These are phyloP conservation scores for Pachyseris speciosa DNA, from an alignment of 64 coral and sea anemone species.

Conservation along the genomic window DNA sequence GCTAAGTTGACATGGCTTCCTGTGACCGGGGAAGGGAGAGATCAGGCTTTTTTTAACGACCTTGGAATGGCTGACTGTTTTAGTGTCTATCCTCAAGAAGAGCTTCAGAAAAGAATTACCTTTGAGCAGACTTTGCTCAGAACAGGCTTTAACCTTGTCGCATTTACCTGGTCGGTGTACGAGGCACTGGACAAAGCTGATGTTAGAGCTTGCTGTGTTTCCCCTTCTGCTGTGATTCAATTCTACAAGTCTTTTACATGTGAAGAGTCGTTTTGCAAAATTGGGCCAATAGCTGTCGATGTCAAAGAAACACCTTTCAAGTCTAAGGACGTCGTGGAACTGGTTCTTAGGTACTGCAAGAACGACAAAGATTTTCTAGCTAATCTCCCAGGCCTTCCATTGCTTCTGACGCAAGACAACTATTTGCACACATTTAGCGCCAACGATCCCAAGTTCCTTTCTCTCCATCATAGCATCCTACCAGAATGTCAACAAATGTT, in stretches of 20 bases:
- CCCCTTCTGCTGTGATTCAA: constrained; percentile 44
- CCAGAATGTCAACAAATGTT: constrained; percentile 61
- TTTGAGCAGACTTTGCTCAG: constrained; percentile 19
- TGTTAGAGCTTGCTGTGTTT: not conserved
- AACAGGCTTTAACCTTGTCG: constrained; percentile 64
- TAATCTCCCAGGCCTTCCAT: constrained; percentile 73
- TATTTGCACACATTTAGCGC: constrained; percentile 28
- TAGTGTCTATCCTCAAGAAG: not conserved
- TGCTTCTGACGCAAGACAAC: constrained; percentile 83
- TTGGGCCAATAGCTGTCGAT: constrained; percentile 3
- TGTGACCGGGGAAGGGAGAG: constrained; percentile 28
- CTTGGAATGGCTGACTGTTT: not conserved
- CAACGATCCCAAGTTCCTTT: constrained; percentile 36
- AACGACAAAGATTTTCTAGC: constrained; percentile 12
- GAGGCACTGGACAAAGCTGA: not conserved
- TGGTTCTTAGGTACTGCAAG: constrained; percentile 75
- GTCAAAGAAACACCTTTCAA: constrained; percentile 55
- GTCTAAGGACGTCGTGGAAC: not conserved
- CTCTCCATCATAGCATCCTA: constrained; percentile 24
- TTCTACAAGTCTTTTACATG: constrained; percentile 57
- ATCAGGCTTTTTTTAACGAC: constrained; percentile 69
- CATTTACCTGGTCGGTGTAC: constrained; percentile 25
- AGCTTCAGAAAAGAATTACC: not conserved
- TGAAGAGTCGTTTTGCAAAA: constrained; percentile 7
- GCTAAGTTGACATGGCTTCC: constrained; percentile 39